Evolutionary conservation across 2,113 vertebrate genomes (phyloP).

Genomic region (Columba janthina): DNA sequence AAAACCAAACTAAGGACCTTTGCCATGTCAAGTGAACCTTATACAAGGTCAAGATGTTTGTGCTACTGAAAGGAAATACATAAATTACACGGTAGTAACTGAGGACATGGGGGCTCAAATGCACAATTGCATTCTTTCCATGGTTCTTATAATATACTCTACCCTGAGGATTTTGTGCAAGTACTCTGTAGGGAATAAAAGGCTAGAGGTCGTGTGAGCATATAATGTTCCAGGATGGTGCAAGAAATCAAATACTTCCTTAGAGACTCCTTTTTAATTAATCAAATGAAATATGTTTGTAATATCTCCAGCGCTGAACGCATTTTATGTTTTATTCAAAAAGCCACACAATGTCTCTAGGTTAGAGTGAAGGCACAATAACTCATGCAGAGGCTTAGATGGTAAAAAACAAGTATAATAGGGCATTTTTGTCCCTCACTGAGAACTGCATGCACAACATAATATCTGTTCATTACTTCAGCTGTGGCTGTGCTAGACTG

Average conservation of each 20-base stretch:
- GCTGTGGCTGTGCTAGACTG: not conserved
- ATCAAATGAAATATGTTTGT: constrained; percentile 51
- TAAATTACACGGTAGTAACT: constrained; percentile 42
- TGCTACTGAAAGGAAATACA: constrained; percentile 31
- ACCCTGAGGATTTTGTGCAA: constrained; percentile 33
- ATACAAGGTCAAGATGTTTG: constrained; percentile 1
- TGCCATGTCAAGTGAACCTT: not conserved
- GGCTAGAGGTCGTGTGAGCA: constrained; percentile 21
- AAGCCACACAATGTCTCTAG: not conserved
- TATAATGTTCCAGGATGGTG: not conserved
- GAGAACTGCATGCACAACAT: not conserved
- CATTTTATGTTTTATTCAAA: constrained; percentile 44
- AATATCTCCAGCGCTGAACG: not conserved
- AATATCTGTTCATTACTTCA: not conserved
- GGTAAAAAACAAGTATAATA: not conserved
- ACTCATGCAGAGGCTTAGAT: not conserved
- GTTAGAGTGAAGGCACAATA: constrained; percentile 19
- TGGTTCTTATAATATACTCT: constrained; percentile 36
- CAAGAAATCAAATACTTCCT: constrained; percentile 28
- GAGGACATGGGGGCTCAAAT: constrained; percentile 15
- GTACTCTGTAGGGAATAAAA: constrained; percentile 34
- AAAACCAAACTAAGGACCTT: not conserved
- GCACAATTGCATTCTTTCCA: constrained; percentile 41
- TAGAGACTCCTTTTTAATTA: constrained; percentile 44
- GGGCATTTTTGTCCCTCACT: not conserved